Conservation (phyloP, 2,113 vertebrate species). For the Nycticorax nycticorax region DNA sequence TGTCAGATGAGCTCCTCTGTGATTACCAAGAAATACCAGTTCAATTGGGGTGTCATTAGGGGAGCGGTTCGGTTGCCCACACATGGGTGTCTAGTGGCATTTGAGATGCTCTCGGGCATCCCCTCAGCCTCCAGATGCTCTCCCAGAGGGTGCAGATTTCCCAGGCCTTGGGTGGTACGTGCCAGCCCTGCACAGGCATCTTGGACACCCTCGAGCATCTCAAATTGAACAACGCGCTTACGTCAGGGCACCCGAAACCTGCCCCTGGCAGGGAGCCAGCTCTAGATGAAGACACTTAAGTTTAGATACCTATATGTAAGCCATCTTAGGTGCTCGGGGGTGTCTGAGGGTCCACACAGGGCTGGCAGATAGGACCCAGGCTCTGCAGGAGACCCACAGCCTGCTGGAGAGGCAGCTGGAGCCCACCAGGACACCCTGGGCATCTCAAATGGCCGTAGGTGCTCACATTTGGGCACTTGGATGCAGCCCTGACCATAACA, state of each 20-base stretch:
- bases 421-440: too few species aligned
- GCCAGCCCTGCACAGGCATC: neutral
- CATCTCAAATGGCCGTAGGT: neutral
- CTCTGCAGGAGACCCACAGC: neutral
- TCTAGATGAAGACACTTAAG: neutral
- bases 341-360: neutral
- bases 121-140: neutral
- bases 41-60: neutral
- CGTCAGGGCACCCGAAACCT: neutral
- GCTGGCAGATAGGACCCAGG: neutral
- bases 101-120: neutral
- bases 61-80: neutral
- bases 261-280: neutral
- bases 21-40: neutral
- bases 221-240: neutral
- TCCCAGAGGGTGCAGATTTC: neutral
- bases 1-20: neutral
- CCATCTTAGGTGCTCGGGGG: accelerated
- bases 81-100: neutral
- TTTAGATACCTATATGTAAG: neutral
- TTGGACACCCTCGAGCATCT: neutral
- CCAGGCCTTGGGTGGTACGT: neutral
- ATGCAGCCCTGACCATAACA: neutral
- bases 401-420: neutral
- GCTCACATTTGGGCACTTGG: too few species aligned